Evolutionary conservation across 2,113 vertebrate genomes (phyloP).

Genomic region (Penelope pileata): DNA sequence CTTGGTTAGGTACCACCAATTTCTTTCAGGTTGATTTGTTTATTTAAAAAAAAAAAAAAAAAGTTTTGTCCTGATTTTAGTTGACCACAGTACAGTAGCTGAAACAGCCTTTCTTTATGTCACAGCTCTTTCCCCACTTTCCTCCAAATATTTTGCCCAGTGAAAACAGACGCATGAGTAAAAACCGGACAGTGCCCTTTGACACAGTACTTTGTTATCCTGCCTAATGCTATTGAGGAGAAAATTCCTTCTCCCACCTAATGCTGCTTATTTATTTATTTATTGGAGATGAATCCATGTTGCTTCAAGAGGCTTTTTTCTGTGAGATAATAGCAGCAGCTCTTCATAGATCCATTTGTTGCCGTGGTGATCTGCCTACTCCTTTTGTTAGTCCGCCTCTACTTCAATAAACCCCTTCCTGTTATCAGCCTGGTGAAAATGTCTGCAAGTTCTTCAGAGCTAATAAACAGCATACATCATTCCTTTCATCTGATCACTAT

Average conservation of each 20-base stretch:
- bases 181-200: conserved; percentile 68
- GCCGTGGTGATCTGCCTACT: conserved; percentile 91
- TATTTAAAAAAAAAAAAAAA: not conserved
- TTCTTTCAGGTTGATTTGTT: not conserved
- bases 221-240: conserved; percentile 52
- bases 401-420: conserved; percentile 91
- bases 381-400: conserved; percentile 83
- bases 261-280: conserved; percentile 80
- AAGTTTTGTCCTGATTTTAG: not conserved
- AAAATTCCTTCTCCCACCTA: conserved; percentile 74
- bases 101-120: not conserved
- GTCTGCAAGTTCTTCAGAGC: conserved; percentile 85
- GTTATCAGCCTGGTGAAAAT: conserved; percentile 87
- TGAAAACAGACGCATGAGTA: conserved; percentile 28
- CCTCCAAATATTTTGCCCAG: conserved; percentile 3
- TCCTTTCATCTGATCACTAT: conserved; percentile 85
- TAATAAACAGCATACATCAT: conserved; percentile 84
- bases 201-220: conserved; percentile 42
- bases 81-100: not conserved
- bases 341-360: conserved; percentile 98
- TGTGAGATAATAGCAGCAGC: conserved; percentile 92
- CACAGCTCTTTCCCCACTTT: not conserved
- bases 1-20: not conserved
- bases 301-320: conserved; percentile 93
- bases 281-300: conserved; percentile 84